These are phyloP conservation scores for Columba livia DNA, from an alignment of 2,113 vertebrate genomes.

Conservation along the genomic window DNA sequence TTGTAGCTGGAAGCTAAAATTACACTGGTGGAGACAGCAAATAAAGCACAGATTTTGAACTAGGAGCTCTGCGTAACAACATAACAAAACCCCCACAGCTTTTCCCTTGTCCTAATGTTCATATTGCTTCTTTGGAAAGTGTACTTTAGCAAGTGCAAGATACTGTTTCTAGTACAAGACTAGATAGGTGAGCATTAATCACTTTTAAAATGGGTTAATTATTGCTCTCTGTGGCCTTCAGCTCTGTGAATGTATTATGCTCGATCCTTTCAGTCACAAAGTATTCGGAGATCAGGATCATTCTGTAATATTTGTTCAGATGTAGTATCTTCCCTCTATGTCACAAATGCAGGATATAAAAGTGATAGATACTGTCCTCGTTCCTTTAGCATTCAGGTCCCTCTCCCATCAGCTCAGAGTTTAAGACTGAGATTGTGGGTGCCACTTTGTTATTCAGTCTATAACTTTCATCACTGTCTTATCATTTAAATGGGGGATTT, in stretches of 20 bases:
- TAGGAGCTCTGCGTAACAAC: neutral
- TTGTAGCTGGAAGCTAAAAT: constrained; percentile 43
- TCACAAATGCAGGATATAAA: neutral
- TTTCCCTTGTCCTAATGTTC: neutral
- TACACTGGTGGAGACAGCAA: neutral
- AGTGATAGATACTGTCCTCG: neutral
- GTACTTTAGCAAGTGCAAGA: neutral
- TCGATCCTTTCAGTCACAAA: neutral
- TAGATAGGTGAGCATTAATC: neutral
- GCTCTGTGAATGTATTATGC: neutral
- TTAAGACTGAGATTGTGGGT: neutral
- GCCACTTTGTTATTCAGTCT: neutral
- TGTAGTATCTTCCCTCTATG: neutral
- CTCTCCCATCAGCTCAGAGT: neutral
- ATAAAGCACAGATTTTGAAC: constrained; percentile 8
- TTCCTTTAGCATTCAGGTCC: neutral
- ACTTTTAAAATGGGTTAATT: neutral
- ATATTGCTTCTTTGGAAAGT: neutral
- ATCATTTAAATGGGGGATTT: constrained; percentile 1
- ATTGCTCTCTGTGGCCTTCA: neutral
- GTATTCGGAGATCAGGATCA: neutral
- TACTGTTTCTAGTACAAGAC: neutral
- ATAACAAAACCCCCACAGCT: neutral
- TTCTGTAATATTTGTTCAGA: constrained; percentile 12
- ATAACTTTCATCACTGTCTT: neutral